phyloP scores from a whole-genome alignment of 2,888 invertebrate species.

The Caenorhabditis becei region DNA sequence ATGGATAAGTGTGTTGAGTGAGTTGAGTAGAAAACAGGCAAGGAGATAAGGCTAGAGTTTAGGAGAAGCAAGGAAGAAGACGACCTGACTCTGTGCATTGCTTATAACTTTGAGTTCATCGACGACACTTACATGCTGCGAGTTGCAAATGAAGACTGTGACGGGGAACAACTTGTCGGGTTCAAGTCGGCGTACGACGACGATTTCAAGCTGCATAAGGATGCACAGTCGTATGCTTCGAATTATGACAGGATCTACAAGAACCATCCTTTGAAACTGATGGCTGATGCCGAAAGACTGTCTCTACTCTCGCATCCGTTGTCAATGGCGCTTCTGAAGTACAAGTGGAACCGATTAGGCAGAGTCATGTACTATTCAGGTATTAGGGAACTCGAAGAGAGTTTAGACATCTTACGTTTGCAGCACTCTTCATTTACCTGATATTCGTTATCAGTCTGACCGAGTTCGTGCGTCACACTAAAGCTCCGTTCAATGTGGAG shows the following conservation, averaged over 20 bases:
- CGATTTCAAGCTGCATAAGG: constrained; percentile 74
- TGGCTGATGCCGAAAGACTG: constrained; percentile 82
- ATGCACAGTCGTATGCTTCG: constrained; percentile 81
- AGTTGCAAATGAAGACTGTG: constrained; percentile 48
- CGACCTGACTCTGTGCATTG: constrained; percentile 72
- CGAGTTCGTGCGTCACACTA: constrained; percentile 82
- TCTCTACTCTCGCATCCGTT: constrained; percentile 84
- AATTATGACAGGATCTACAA: constrained; percentile 82
- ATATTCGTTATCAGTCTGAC: constrained; percentile 83
- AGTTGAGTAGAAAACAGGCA: constrained; percentile 3
- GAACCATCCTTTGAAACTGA: constrained; percentile 83
- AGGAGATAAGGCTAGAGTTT: not conserved
- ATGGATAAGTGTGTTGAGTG: constrained; percentile 69
- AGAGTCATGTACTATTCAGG: constrained; percentile 83
- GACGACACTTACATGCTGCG: constrained; percentile 83
- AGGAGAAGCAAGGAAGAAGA: constrained; percentile 50
- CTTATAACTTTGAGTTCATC: constrained; percentile 84
- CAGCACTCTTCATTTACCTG: constrained; percentile 83
- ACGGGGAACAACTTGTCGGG: constrained; percentile 40
- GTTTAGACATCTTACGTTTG: no score
- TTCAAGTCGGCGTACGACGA: constrained; percentile 74
- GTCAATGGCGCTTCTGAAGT: constrained; percentile 83
- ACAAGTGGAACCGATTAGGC: constrained; percentile 84
- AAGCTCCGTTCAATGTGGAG: constrained; percentile 75
- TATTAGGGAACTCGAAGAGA: not conserved